These are phyloP conservation scores for Solenopsis fugax DNA, from an alignment of 1,140 invertebrate genomes.

Conservation along the genomic window DNA sequence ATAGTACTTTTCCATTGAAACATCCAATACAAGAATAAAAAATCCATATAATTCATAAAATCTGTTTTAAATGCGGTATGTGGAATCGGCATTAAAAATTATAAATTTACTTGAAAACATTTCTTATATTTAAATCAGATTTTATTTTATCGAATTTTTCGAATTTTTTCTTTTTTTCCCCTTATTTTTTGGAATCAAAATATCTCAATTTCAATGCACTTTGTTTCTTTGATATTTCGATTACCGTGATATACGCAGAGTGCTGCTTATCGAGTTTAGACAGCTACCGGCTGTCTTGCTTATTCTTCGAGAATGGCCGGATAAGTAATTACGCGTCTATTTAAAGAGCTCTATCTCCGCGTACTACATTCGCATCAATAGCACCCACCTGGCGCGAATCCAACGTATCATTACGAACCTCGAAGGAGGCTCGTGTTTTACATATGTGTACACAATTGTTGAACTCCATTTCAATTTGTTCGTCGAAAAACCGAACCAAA, in stretches of 20 bases:
- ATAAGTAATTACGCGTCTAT: slow-evolving; percentile 62
- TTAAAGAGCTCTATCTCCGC: slow-evolving; percentile 48
- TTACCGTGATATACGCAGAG: slow-evolving; percentile 38
- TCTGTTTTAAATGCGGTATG: background rate
- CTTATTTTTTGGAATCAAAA: background rate
- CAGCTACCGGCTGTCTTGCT: slow-evolving; percentile 23
- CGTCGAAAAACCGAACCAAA: background rate
- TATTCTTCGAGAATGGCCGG: slow-evolving; percentile 35
- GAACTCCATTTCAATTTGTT: slow-evolving; percentile 5
- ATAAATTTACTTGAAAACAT: background rate
- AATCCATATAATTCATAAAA: background rate
- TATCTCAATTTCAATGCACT: background rate
- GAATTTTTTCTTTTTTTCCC: background rate
- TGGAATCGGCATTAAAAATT: background rate
- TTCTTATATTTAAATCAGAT: background rate
- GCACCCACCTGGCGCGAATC: slow-evolving; percentile 36
- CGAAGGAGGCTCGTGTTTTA: slow-evolving; percentile 16
- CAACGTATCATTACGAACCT: slow-evolving; percentile 34
- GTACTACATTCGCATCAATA: slow-evolving; percentile 46
- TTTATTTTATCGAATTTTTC: background rate
- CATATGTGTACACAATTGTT: background rate
- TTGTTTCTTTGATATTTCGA: slow-evolving; percentile 36
- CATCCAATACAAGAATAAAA: background rate
- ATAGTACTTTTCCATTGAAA: slow-evolving; percentile 1
- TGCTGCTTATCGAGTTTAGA: slow-evolving; percentile 25